These are phyloP conservation scores for Gandaritis pyraliata DNA, from an alignment of 2,888 invertebrate species.

Conservation along the genomic window DNA sequence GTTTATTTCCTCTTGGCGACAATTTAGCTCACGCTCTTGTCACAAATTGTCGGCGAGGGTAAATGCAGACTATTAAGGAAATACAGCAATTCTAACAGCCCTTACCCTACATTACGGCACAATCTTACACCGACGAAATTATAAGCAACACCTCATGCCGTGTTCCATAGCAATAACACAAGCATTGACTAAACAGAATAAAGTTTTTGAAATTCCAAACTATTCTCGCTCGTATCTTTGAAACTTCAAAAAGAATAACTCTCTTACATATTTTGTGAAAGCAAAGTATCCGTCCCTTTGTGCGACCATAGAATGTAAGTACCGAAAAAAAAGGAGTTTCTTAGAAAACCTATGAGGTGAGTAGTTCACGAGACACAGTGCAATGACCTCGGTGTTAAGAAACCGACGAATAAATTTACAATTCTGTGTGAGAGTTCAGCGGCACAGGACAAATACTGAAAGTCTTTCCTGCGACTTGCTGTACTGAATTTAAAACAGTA, in stretches of 20 bases:
- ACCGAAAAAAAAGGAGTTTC: slow-evolving; percentile 1
- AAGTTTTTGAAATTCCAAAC: slow-evolving; percentile 49
- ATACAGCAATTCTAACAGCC: slow-evolving; percentile 82
- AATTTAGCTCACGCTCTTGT: slow-evolving; percentile 82
- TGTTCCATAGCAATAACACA: slow-evolving; percentile 75
- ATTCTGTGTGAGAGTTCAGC: slow-evolving; percentile 76
- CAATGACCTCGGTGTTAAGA: slow-evolving; percentile 58
- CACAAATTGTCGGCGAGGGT: slow-evolving; percentile 82
- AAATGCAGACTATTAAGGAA: slow-evolving; percentile 84
- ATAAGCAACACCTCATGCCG: slow-evolving; percentile 82
- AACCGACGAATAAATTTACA: slow-evolving; percentile 75
- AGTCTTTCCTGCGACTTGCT: slow-evolving; percentile 70
- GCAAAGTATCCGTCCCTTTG: slow-evolving; percentile 27
- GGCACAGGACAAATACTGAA: slow-evolving; percentile 77
- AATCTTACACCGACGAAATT: slow-evolving; percentile 81
- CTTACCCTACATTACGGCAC: slow-evolving; percentile 81
- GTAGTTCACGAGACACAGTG: slow-evolving; percentile 42
- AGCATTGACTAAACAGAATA: slow-evolving; percentile 57
- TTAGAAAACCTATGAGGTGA: slow-evolving; percentile 22
- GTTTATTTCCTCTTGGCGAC: slow-evolving; percentile 83
- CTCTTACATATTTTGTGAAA: slow-evolving; percentile 28
- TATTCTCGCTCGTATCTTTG: slow-evolving; percentile 20
- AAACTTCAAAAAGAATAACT: slow-evolving; percentile 31
- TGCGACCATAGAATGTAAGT: slow-evolving; percentile 21
- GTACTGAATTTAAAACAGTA: slow-evolving; percentile 64